Evolutionary conservation across 2,113 vertebrate species (phyloP).

Genomic region (Prinia subflava): DNA sequence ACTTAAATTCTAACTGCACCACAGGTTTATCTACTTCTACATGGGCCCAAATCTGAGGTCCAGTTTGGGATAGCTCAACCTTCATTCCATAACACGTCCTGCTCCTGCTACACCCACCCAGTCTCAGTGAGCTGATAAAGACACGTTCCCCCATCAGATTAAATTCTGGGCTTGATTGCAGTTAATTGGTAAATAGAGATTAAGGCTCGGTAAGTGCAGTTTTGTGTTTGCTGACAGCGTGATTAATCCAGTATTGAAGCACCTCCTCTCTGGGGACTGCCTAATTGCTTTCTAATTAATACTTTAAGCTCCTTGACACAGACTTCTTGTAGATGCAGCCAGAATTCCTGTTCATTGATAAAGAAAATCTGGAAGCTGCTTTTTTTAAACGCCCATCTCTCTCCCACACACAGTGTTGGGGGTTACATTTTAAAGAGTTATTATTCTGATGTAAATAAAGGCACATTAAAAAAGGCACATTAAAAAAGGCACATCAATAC

Average conservation of each 20-base stretch:
- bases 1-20: too few relatives aligned
- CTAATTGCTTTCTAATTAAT: neutral
- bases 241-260: neutral
- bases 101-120: neutral
- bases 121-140: neutral
- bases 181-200: neutral
- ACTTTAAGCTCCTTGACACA: neutral
- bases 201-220: neutral
- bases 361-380: neutral
- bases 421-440: neutral
- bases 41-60: too few relatives aligned
- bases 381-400: neutral
- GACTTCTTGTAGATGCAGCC: neutral
- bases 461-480: neutral
- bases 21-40: too few relatives aligned
- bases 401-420: too few relatives aligned
- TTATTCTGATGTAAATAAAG: neutral
- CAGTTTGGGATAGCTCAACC: too few relatives aligned
- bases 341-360: neutral
- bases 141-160: rapidly evolving
- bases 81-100: too few relatives aligned
- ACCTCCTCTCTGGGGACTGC: neutral
- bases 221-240: neutral
- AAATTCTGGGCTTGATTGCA: rapidly evolving
- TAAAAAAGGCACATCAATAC: too few relatives aligned